Conservation (phyloP, 1,140 invertebrate species). For the Drosophila murphyi region DNA sequence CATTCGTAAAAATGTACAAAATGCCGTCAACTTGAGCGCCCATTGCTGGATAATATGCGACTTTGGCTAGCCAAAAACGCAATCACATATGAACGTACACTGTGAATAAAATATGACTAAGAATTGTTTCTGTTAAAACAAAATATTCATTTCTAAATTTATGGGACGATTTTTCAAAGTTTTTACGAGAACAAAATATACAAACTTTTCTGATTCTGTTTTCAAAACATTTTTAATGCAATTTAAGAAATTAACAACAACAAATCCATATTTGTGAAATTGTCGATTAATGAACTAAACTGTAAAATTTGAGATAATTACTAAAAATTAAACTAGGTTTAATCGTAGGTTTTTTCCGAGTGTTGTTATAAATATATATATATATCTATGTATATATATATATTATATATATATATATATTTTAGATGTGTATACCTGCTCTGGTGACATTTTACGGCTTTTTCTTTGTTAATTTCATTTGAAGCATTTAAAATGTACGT, state of each 20-base stretch:
- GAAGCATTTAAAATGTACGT: constrained; percentile 78
- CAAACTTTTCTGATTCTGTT: too few species aligned
- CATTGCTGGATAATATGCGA: constrained; percentile 53
- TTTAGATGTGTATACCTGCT: constrained; percentile 64
- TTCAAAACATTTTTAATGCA: too few species aligned
- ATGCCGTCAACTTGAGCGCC: constrained; percentile 51
- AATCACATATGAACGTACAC: constrained; percentile 5
- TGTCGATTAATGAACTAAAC: too few species aligned
- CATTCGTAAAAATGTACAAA: constrained; percentile 65
- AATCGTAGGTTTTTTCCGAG: neutral
- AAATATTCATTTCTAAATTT: too few species aligned
- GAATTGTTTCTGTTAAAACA: too few species aligned
- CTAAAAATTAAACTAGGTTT: too few species aligned
- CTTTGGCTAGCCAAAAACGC: constrained; percentile 40
- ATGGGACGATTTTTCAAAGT: too few species aligned
- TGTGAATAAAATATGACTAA: constrained; percentile 16
- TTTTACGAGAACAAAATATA: too few species aligned
- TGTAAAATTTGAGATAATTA: too few species aligned
- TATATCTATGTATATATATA: neutral
- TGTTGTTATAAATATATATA: constrained; percentile 10
- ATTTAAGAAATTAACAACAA: too few species aligned
- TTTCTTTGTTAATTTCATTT: constrained; percentile 82
- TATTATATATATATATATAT: constrained; percentile 23
- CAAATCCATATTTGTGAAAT: too few species aligned
- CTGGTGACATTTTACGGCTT: constrained; percentile 79